Evolutionary conservation across 2,113 vertebrate genomes (phyloP).

Genomic region (Gulo gulo): DNA sequence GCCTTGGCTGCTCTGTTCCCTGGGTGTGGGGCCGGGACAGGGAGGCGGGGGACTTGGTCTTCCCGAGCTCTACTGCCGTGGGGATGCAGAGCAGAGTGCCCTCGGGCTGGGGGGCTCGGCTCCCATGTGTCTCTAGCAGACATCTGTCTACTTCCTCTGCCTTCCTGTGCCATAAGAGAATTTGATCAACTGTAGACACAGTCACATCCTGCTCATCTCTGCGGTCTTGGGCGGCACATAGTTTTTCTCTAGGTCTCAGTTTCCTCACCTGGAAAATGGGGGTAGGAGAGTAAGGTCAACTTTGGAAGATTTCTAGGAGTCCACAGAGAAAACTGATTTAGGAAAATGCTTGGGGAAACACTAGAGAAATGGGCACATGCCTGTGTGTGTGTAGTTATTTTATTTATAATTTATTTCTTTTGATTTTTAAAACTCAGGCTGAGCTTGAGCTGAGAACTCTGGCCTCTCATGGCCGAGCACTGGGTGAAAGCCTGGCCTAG

Average conservation of each 20-base stretch:
- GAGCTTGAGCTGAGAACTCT: neutral
- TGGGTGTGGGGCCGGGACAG: neutral
- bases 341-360: neutral
- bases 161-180: neutral
- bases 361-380: neutral
- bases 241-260: neutral
- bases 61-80: neutral
- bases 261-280: neutral
- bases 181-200: rapidly evolving
- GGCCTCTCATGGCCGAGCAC: neutral
- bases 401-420: neutral
- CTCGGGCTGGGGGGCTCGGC: rapidly evolving
- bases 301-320: neutral
- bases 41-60: neutral
- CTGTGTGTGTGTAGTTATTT: neutral
- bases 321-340: neutral
- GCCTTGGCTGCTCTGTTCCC: neutral
- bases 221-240: neutral
- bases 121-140: rapidly evolving
- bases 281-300: no score
- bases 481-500: neutral
- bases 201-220: rapidly evolving
- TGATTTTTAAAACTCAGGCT: neutral
- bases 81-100: neutral
- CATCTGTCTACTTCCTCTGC: rapidly evolving